Conservation (phyloP, 2,797 vertebrate genomes). For the Clarias platycephalus region DNA sequence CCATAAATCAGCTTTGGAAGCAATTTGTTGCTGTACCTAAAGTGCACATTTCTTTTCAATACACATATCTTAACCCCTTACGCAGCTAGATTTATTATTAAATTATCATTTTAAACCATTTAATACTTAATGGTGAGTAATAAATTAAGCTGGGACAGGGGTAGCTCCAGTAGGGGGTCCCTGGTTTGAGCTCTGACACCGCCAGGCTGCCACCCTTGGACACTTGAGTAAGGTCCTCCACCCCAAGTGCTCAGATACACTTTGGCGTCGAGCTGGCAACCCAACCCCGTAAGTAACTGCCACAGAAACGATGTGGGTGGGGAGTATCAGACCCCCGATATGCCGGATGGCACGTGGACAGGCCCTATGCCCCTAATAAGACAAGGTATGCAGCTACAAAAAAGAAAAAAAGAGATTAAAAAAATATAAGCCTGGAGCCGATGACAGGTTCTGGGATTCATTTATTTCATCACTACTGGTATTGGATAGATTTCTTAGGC, state of each 20-base stretch:
- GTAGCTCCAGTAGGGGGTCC: no score
- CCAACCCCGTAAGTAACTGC: no score
- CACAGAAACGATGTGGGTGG: no score
- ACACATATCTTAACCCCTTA: neutral
- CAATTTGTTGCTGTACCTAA: conserved; percentile 1
- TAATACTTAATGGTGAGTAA: neutral
- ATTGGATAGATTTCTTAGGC: conserved; percentile 10
- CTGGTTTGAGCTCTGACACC: no score
- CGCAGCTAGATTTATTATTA: conserved; percentile 4
- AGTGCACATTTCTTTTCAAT: neutral
- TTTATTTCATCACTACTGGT: neutral
- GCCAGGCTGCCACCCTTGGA: no score
- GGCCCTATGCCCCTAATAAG: neutral
- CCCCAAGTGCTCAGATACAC: no score
- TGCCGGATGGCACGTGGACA: no score
- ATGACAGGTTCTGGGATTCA: conserved; percentile 14
- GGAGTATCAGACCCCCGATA: no score
- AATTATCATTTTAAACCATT: neutral
- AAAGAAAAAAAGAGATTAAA: neutral
- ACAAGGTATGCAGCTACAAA: conserved; percentile 6
- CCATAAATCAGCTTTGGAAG: conserved; percentile 15
- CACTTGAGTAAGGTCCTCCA: no score
- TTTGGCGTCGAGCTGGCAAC: no score
- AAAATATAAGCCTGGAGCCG: neutral
- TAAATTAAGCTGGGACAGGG: no score